Base-by-base conservation (phyloP, 2,888 invertebrate genomes). In the Epinotia ramella region DNA sequence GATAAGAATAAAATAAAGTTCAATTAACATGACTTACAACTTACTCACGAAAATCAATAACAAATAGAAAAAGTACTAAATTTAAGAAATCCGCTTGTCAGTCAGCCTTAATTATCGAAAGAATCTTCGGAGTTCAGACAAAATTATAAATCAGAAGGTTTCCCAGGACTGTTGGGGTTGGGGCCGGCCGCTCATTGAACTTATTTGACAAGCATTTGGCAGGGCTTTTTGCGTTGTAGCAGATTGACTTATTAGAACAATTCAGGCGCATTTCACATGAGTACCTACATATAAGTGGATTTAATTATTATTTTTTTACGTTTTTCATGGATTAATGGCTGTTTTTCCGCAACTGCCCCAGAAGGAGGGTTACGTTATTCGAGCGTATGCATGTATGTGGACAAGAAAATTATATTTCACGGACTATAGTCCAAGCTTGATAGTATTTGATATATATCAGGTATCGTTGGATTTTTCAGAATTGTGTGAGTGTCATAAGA, bases 111-210 rank as follows among this genome's bases (percentile, higher is more conserved):
- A 79, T 79, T 74, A 76, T 77, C 57, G 20, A 9, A 72, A 49
- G 33, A 62, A 66, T 62, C 66, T 77, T 75, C 57, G 62, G 16
- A 63, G 73, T 57, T 33, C 40, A 67, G 73, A 64, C 73, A 70
- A 78, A 74, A 77, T 79, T 78, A 73, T 70, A 76, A 78, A 73
- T 76, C 76, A 59, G 75, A 78, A 77, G 78, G 74, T 76, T 71
- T 24, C 62, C 73, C 49, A 49, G 71, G 77, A 65, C 73, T 68
- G 63, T 70, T 73, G 62, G 59, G 16, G 63, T 70, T 73, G 62
- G 59, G 16, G n/a, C 64, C 33, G 67, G n/a, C 64, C 33, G 67
- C 78, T 77, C 77, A 78, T 79, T 78, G 73, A 79, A 77, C 65
- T 77, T 77, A 77, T 77, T 78, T 77, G 73, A 76, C 69, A 73